A percentile compares a stretch with the other conserved stretches of the same genome.
phyloP scores from a whole-genome alignment of 53 echinoderm and acorn worm species.

The Paracentrotus lividus region DNA sequence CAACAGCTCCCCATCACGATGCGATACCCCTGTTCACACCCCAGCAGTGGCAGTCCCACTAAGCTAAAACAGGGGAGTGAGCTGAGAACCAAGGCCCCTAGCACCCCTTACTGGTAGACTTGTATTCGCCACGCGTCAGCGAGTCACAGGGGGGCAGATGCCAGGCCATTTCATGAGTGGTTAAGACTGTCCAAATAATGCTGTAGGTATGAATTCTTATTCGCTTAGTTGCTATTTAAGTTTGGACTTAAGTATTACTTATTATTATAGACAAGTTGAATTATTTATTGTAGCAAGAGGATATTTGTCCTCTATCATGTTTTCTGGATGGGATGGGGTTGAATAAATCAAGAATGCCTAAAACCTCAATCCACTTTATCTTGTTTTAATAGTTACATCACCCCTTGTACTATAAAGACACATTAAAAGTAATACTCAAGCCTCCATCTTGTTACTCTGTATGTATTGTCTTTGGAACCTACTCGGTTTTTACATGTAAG shows the following conservation, averaged over 20 bases:
- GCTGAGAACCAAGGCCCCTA: neutral
- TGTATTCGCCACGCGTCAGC: slow-evolving; percentile 57
- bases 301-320: neutral
- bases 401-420: too few species aligned
- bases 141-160: slow-evolving; percentile 53
- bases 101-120: neutral
- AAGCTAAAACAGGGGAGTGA: slow-evolving; percentile 51
- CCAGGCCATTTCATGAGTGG: slow-evolving; percentile 56
- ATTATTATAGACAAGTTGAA: neutral
- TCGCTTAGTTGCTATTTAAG: neutral
- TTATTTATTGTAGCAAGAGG: neutral
- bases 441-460: too few species aligned
- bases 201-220: neutral
- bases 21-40: neutral
- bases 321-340: too few species aligned
- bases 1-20: slow-evolving; percentile 36
- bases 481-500: too few species aligned
- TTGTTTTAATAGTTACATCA: too few species aligned
- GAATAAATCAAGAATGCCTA: too few species aligned
- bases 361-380: too few species aligned
- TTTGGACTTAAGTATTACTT: neutral
- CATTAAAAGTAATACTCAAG: too few species aligned
- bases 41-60: neutral
- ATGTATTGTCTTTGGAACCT: too few species aligned
- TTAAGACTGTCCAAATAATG: neutral